Evolutionary conservation across 1,140 invertebrate genomes (phyloP).

Genomic region (Danaus plexippus): DNA sequence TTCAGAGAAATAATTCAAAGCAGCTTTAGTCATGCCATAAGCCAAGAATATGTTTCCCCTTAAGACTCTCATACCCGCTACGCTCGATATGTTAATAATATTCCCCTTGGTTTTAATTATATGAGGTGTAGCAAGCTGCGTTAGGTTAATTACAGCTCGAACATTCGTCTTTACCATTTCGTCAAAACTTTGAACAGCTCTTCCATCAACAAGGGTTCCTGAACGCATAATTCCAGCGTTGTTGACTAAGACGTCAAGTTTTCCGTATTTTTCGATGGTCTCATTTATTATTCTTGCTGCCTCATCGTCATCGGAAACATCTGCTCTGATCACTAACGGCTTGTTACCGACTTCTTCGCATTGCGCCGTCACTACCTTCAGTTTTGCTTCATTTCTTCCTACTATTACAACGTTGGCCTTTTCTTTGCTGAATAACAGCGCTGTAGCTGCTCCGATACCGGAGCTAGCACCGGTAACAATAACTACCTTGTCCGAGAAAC

Average conservation of each 20-base stretch:
- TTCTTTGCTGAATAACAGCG: no score
- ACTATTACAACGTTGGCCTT: no score
- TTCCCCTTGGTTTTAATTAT: conserved; percentile 15
- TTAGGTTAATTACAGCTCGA: conserved; percentile 8
- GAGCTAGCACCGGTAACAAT: no score
- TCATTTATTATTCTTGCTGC: conserved; percentile 73
- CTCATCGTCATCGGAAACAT: conserved; percentile 77
- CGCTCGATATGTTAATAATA: conserved; percentile 21
- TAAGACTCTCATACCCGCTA: neutral
- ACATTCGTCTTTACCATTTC: conserved; percentile 9
- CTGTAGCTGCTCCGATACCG: no score
- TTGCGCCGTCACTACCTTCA: conserved; percentile 70
- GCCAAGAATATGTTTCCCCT: no score
- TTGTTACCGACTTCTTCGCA: conserved; percentile 68
- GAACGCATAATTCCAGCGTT: conserved; percentile 13
- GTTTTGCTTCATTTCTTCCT: conserved; percentile 19
- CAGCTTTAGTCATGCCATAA: conserved; percentile 83
- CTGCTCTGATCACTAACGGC: conserved; percentile 72
- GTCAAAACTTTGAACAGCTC: conserved; percentile 3
- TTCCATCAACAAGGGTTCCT: neutral
- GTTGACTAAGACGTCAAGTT: conserved; percentile 27
- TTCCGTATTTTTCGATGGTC: conserved; percentile 73
- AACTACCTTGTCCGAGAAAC: no score
- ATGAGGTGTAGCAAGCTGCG: conserved; percentile 8
- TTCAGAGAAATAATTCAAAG: conserved; percentile 82